Base-by-base conservation (phyloP, 2,888 invertebrate genomes). In the Caenorhabditis doughertyi region DNA sequence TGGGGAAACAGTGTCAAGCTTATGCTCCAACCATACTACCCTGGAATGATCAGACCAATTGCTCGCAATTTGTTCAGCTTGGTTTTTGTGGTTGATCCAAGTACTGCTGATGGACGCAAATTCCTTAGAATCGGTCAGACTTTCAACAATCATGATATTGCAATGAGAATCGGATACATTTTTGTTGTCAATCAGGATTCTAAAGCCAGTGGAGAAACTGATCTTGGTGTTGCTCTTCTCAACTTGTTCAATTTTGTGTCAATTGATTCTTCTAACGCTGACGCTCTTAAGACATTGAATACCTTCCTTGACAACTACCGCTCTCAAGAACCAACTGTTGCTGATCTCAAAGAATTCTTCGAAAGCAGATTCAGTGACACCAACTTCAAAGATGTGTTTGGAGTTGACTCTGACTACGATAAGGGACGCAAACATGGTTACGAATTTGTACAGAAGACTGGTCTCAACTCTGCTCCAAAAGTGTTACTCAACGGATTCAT, bases 401-500 rank as follows among this genome's bases (percentile, higher is more conserved):
- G 96, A 0, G 95, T 95, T 89, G 96, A 97, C 89, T 96, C 96
- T 0, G 96, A 96, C 89, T 98, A 95, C 92, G 96, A 97, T 92
- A 92, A 92, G 89, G 97, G 97, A 1, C 94, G 96, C 60, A 79
- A 87, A 84, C 84, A 85, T 5, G 92, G 92, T 18, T 73, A 80
- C 2, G 89, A 89, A n/a, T 93, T 92, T 85, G 83, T 93, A 35
- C 72, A 89, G 23, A 89, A 89, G 64, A 92, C 92, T 44, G 93
- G 93, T 3, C 90, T 93, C 35, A 90, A 90, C 25, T 88, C 88
- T n/a, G 89, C 92, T 60, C 93, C 93, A 0, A 94, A 96, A 94
- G 97, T 96, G 0, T 93, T 99, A 68, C 93, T 99, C 73, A 98
- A 99, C 92, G 98, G 98, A 2, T 95, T 96, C 51, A 96, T 97